Base-by-base conservation (phyloP, 2,888 invertebrate species). In the Lamellibrachia columna region DNA sequence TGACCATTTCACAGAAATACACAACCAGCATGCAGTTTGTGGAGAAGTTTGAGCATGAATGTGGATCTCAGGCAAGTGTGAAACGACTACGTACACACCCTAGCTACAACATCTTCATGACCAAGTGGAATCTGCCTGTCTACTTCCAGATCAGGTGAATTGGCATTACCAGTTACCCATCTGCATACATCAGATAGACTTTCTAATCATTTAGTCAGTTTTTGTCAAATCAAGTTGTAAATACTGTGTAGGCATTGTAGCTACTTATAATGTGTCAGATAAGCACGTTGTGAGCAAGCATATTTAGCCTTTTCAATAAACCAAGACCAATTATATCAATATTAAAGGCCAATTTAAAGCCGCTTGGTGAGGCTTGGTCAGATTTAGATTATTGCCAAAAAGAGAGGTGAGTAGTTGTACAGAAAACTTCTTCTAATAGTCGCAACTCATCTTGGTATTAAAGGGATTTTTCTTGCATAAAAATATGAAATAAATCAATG, bases 71-170 rank as follows among this genome's bases (percentile, higher is more conserved):
- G 93, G 97, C 97, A 92, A 97, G 97, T 94, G 97, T 97, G 0
- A 97, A 97, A 93, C 95, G 97, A 53, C 97, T 98, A 92, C 97
- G 97, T 94, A 97, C 97, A 92, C 98, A 98, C 95, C 96, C 97
- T 1, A 98, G 98, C 94, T 98, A 98, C 95, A 97, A 97, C 95
- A 98, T 97, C 94, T 98, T 98, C 95, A 97, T 98, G 94, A 97
- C 98, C 94, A 98, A 98, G 95, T 99, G 99, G 98, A 99, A 99
- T 97, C 97, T 99, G 92, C 98, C 98, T 15, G 99, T 99, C n/a
- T 99, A 99, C 97, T 99, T 98, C 96, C 99, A 99, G 97, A 98
- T 98, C 94, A 97, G 97, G 97, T 97, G 94, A 93, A 55, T 15
- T 60, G 3, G 11, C 40, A 9, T 91, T 92, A 52, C 8, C 40